Base-by-base conservation (phyloP, 2,888 invertebrate genomes). In the Drosophila affinis region DNA sequence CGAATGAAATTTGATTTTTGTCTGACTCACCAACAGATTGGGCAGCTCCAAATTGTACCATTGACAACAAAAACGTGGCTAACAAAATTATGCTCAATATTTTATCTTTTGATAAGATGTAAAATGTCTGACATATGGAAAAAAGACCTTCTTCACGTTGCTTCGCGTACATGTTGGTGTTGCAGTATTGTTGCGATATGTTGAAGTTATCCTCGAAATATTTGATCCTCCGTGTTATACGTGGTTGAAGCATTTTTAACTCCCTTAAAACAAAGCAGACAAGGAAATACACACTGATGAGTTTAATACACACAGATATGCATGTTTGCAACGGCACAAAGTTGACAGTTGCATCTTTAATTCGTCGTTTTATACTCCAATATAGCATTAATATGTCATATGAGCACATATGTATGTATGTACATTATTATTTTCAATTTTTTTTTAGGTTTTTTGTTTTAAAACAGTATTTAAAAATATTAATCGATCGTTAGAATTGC, bases 181-280 rank as follows among this genome's bases (percentile, higher is more conserved):
- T 39, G 39, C n/a, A n/a, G 39, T n/a, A n/a, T 7, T 7, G 3
- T 39, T 39, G 14, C n/a, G 7, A 39, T 39, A 7, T 6, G 14
- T n/a, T n/a, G 6, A n/a, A 39, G 39, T 39, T 39, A 39, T 39
- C 39, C 39, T 39, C n/a, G 39, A 14, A 21, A 21, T 32, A 12
- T 3, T 21, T 10, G 9, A 45, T 49, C 18, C 6, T 44, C 9
- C 14, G 47, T 10, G 14, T 24, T 65, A 69, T 21, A 24, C 65
- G 45, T 9, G 44, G 60, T 24, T 68, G 45, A 12, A 29, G 57
- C 62, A 73, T 77, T n/a, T 62, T 52, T 21, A 9, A 17, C 17
- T 49, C 52, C 34, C 52, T 75, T 21, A 24, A 39, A 63, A 62
- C n/a, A 27, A 17, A 29, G 21, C 7, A 24, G 32, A 29, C 1